These are phyloP conservation scores for Scleropages formosus DNA, from an alignment of 2,797 vertebrate genomes.

Conservation along the genomic window DNA sequence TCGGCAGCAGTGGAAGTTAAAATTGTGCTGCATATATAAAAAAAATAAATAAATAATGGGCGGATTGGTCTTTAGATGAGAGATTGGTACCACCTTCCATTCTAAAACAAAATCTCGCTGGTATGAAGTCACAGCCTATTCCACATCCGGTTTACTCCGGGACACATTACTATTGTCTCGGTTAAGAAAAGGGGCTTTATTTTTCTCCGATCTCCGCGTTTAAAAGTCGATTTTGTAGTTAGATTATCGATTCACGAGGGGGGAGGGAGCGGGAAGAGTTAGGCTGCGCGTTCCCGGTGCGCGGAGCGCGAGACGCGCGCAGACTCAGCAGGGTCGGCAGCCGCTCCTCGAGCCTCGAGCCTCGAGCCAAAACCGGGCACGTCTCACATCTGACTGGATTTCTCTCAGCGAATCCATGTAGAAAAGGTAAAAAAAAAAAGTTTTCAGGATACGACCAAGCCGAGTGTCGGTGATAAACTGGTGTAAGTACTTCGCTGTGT, in stretches of 20 bases:
- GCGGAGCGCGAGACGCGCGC: constrained; percentile 74
- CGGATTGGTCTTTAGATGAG: constrained; percentile 83
- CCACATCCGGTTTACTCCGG: constrained; percentile 81
- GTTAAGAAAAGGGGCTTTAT: constrained; percentile 65
- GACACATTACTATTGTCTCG: constrained; percentile 74
- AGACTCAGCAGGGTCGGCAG: constrained; percentile 71
- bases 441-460: constrained; percentile 52
- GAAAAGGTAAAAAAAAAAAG: constrained; percentile 63
- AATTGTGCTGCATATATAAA: constrained; percentile 83
- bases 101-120: constrained; percentile 83
- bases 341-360: constrained; percentile 70
- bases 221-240: constrained; percentile 60
- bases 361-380: constrained; percentile 71
- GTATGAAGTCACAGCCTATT: constrained; percentile 83
- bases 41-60: constrained; percentile 54
- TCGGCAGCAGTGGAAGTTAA: constrained; percentile 84
- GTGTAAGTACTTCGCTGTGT: constrained; percentile 58
- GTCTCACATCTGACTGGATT: constrained; percentile 72
- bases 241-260: constrained; percentile 58
- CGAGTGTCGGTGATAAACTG: constrained; percentile 50
- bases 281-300: constrained; percentile 79
- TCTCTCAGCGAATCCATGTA: constrained; percentile 59
- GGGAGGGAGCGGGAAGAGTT: constrained; percentile 75
- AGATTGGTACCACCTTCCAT: constrained; percentile 83
- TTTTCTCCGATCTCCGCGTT: constrained; percentile 60